Conservation (phyloP, 1,140 invertebrate genomes). For the Neodiprion lecontei region DNA sequence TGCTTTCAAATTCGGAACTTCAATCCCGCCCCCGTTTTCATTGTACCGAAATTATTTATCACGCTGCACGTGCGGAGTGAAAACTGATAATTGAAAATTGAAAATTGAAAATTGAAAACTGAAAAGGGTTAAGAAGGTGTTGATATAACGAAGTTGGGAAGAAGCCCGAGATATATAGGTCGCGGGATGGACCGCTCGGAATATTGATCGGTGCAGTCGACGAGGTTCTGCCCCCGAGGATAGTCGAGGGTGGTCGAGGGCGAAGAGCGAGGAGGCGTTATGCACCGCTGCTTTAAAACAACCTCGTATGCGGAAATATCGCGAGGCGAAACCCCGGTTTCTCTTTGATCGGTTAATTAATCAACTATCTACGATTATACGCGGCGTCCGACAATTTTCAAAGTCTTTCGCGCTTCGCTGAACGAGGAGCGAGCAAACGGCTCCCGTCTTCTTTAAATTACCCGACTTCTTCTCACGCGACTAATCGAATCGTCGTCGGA, state of each 20-base stretch:
- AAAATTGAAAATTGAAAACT: not conserved
- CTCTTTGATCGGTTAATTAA: too few relatives aligned
- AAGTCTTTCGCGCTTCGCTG: too few relatives aligned
- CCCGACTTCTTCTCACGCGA: too few relatives aligned
- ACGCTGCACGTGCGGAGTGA: not conserved
- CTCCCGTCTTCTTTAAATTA: too few relatives aligned
- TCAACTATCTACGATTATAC: too few relatives aligned
- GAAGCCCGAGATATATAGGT: slow-evolving; percentile 56
- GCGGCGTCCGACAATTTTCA: too few relatives aligned
- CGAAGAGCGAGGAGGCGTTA: not conserved
- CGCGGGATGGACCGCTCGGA: slow-evolving; percentile 61
- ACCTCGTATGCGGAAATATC: not conserved
- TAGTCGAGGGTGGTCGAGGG: slow-evolving; percentile 4
- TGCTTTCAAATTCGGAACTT: not conserved
- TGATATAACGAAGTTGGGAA: slow-evolving; percentile 34
- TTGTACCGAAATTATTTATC: too few relatives aligned
- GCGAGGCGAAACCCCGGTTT: too few relatives aligned
- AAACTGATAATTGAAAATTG: not conserved
- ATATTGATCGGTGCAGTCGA: slow-evolving; percentile 59
- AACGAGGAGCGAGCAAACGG: too few relatives aligned
- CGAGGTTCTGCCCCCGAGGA: slow-evolving; percentile 27
- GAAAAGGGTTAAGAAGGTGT: slow-evolving; percentile 1
- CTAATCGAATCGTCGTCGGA: too few relatives aligned
- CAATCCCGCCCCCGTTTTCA: not conserved
- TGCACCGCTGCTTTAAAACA: not conserved